Evolutionary conservation across 2,113 vertebrate genomes (phyloP), one percentile per base, ranked within the genome.

Genomic region (Tenebrosternarchus preto): DNA sequence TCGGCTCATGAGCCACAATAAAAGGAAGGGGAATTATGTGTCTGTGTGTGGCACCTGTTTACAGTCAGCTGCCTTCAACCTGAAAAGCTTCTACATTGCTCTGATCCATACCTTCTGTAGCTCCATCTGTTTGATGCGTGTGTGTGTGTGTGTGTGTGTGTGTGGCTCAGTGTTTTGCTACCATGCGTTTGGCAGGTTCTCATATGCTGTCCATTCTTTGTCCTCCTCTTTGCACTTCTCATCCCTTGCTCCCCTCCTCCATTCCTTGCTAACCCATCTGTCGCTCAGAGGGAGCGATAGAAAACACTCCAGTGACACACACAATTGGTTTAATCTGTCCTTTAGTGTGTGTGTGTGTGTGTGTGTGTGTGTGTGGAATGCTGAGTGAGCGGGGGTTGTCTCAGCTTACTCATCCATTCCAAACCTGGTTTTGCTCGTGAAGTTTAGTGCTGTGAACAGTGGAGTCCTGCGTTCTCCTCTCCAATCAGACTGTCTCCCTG

Each of bases 81-180:
- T 75, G 64, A 66, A 74, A 36, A 36, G 72, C 73, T 39, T 83
- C 79, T 88, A 86, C 70, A n/a, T 83, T 82, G 83, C 82, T 88
- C 82, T 84, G 39, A 81, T 86, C 81, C 75, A 61, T 86, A 85
- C 89, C 85, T 87, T 91, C 90, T 92, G 90, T 82, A 80, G 76
- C 75, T 84, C 91, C 90, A 89, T 92, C 90, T 92, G 90, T 73
- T 87, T 87, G 80, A 76, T 59, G 69, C n/a, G 15, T 83, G 71
- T 56, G 59, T 69, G 39, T 67, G 20, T 53, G 77, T 60, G 46
- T 81, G 64, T 67, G 33, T 36, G 36, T 57, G 78, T 77, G 25
- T 69, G 73, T 77, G 50, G 36, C n/a, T 64, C 43, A 29, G 43
- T 82, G 87, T 74, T 78, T 82, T 83, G 83, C n/a, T 78, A 36